Base-by-base conservation (phyloP, 2,888 invertebrate genomes). In the Leptopterna dolabrata region DNA sequence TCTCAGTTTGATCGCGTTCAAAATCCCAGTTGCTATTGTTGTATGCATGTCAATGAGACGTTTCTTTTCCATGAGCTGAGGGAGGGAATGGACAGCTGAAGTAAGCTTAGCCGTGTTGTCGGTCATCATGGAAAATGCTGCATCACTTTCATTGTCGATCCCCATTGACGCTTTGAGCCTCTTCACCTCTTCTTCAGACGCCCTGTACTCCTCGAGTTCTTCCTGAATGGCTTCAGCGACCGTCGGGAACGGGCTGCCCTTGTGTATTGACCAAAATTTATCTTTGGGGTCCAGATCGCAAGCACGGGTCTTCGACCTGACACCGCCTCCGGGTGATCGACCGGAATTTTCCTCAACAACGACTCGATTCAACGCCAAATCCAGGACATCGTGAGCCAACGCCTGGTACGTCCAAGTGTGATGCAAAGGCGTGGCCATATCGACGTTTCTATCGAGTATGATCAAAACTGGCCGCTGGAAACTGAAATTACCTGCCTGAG, bases 331-430 rank as follows among this genome's bases (percentile, higher is more conserved):
- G 0, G 93, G 92, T 9, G 93, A 92, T 85, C 92, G 91, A 1
- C 92, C 92, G 0, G 92, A 92, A 78, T 93, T 93, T 90, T 96
- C 96, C 88, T 94, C 94, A 16, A 96, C 94, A 71, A 95, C 94
- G 0, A 97, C 94, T 89, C 93, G 90, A 92, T 99, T 99, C 87
- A 99, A 93, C 11, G 97, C 95, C 90, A 99, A 93, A 91, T 98
- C 97, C 87, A 99, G 92, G 4, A 99, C 96, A 93, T 99, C 99
- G 92, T 99, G 99, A 30, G 97, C 96, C 86, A 99, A 92, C 0
- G 99, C 99, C 92, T 99, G 99, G 92, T 99, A 99, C 0, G 99
- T 99, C 99, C 99, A 99, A 0, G 99, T 99, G 92, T 99, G 99
- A 93, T 99, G 99, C 88, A 99, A 93, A 30, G 98, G 98, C 70